phyloP scores from a whole-genome alignment of 2,113 vertebrate species.

The Phrynosoma platyrhinos region DNA sequence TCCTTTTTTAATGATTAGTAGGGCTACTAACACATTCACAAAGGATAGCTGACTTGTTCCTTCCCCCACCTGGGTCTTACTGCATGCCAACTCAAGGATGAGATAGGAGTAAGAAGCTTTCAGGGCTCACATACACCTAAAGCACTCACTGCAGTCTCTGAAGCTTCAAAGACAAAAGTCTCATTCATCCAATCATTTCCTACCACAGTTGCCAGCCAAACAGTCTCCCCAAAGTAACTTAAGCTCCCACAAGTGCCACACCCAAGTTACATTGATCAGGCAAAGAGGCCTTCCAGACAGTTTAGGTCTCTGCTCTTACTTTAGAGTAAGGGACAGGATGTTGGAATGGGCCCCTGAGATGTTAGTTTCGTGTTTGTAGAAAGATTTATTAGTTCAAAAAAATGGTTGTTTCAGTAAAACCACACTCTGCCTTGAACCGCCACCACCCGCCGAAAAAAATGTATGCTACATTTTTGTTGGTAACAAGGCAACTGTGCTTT shows the following conservation, averaged over 20 bases:
- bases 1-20: not conserved
- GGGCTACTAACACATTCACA: not conserved
- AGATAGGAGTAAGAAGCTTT: not conserved
- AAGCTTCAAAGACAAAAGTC: not conserved
- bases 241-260: not conserved
- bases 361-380: too few species aligned
- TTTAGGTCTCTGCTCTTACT: not conserved
- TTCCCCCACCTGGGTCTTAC: not conserved
- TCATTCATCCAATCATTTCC: not conserved
- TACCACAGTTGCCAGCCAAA: not conserved
- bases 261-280: too few species aligned
- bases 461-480: too few species aligned
- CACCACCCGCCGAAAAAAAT: too few species aligned
- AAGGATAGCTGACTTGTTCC: not conserved
- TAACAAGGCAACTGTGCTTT: too few species aligned
- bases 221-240: not conserved
- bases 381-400: too few species aligned
- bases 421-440: too few species aligned
- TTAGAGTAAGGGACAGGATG: too few species aligned
- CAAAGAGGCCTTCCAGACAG: too few species aligned
- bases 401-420: too few species aligned
- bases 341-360: too few species aligned
- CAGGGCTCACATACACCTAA: not conserved
- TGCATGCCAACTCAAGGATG: not conserved
- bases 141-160: not conserved